Percentiles rank a stretch among this genome's conserved stretches.
These are phyloP conservation scores for Melanotaenia trifasciata DNA, from an alignment of 2,797 vertebrate species.

Conservation along the genomic window DNA sequence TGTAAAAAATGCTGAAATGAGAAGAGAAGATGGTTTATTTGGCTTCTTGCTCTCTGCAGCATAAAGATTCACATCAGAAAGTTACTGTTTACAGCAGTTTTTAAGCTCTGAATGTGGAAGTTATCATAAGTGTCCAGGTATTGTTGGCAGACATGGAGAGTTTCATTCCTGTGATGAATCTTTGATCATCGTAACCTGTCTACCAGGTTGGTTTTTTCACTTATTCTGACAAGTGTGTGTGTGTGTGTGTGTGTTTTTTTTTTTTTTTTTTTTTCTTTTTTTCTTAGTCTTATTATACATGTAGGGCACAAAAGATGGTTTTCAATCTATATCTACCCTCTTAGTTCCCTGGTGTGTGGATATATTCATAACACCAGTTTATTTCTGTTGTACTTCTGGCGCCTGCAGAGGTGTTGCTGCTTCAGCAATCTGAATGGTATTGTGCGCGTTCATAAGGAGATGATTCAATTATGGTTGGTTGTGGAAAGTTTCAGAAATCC, in stretches of 20 bases:
- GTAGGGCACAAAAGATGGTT: background rate
- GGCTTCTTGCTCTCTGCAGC: background rate
- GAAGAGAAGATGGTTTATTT: background rate
- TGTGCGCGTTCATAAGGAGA: background rate
- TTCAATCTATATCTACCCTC: background rate
- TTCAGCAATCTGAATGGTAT: background rate
- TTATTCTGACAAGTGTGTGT: background rate
- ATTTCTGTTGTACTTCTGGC: background rate
- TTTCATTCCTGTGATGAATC: conserved; percentile 55
- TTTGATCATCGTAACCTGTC: conserved; percentile 41
- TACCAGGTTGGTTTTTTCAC: conserved; percentile 8
- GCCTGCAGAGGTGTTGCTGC: background rate
- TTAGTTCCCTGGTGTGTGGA: background rate
- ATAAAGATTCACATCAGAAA: background rate
- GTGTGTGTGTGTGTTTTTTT: background rate
- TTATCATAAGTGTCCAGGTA: conserved; percentile 2
- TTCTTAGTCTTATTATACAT: background rate
- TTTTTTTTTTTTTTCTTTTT: too few species aligned
- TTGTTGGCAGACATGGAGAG: conserved; percentile 38
- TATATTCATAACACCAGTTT: background rate
- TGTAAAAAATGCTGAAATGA: background rate
- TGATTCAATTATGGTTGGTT: background rate
- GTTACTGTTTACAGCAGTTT: background rate
- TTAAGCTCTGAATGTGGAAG: background rate
- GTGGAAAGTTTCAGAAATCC: conserved; percentile 60